phyloP scores from a whole-genome alignment of 2,797 vertebrate genomes.

The Oryzias sinensis region DNA sequence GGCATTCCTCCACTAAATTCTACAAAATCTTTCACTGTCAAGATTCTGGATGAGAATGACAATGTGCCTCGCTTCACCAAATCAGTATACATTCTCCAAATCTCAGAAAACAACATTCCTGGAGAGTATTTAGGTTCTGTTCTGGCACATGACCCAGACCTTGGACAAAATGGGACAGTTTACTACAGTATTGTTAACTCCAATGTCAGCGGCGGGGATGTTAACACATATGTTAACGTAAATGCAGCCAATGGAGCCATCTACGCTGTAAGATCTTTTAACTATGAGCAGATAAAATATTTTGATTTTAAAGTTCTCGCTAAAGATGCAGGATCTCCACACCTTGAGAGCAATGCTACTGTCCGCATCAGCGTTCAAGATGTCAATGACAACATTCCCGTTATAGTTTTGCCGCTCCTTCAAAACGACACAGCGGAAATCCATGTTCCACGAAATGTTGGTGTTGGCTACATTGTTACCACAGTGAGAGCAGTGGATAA shows the following conservation, averaged over 20 bases:
- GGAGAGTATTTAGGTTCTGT: conserved; percentile 97
- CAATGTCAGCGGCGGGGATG: conserved; percentile 94
- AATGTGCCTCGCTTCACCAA: conserved; percentile 96
- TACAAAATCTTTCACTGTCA: conserved; percentile 94
- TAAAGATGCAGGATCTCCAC: conserved; percentile 94
- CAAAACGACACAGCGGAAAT: conserved; percentile 97
- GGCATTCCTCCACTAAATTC: conserved; percentile 93
- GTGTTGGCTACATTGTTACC: conserved; percentile 93
- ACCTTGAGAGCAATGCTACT: conserved; percentile 93
- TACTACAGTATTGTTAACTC: conserved; percentile 96
- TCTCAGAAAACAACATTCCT: conserved; percentile 97
- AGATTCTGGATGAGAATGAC: conserved; percentile 96
- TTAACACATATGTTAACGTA: conserved; percentile 97
- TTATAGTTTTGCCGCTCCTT: conserved; percentile 91
- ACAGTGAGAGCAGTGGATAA: conserved; percentile 94
- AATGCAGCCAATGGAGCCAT: conserved; percentile 98
- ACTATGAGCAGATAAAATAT: conserved; percentile 97
- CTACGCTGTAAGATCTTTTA: conserved; percentile 95
- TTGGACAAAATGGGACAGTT: conserved; percentile 95
- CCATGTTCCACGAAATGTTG: conserved; percentile 94
- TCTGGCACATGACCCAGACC: conserved; percentile 93
- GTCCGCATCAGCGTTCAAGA: conserved; percentile 93
- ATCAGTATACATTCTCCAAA: conserved; percentile 92
- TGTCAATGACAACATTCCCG: conserved; percentile 96
- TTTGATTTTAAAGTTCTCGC: conserved; percentile 97